Evolutionary conservation across 2,888 invertebrate genomes (phyloP).

Genomic region (Campoplex nolae): DNA sequence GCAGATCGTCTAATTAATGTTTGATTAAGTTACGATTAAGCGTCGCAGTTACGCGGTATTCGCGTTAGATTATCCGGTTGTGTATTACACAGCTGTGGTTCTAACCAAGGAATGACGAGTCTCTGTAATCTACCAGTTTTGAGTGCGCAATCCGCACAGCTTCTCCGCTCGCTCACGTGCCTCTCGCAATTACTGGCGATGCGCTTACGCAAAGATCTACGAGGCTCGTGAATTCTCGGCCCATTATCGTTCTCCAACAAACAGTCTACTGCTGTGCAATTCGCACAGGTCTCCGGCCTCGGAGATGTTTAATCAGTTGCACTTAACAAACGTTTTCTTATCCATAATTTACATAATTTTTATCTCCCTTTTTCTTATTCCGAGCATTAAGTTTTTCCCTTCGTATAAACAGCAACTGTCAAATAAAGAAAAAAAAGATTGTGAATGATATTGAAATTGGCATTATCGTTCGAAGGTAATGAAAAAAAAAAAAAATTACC

Average conservation of each 20-base stretch:
- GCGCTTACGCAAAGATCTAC: slow-evolving; percentile 60
- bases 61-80: slow-evolving; percentile 64
- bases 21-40: slow-evolving; percentile 69
- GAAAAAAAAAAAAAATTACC: not conserved
- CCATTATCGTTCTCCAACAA: slow-evolving; percentile 29
- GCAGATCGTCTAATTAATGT: slow-evolving; percentile 65
- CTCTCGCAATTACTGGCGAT: slow-evolving; percentile 59
- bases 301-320: slow-evolving; percentile 53
- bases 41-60: slow-evolving; percentile 53
- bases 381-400: not conserved
- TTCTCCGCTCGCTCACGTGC: slow-evolving; percentile 62
- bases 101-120: slow-evolving; percentile 8
- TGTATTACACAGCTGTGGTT: slow-evolving; percentile 8
- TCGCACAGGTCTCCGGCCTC: slow-evolving; percentile 16
- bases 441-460: too few relatives aligned
- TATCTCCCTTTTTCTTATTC: not conserved
- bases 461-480: too few relatives aligned
- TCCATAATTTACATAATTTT: slow-evolving; percentile 11
- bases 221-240: slow-evolving; percentile 36
- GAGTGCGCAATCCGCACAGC: slow-evolving; percentile 19
- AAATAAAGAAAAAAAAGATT: too few relatives aligned
- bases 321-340: slow-evolving; percentile 36
- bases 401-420: not conserved
- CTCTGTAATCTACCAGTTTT: slow-evolving; percentile 2
- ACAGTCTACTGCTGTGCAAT: slow-evolving; percentile 2